phyloP scores from a whole-genome alignment of 2,797 vertebrate genomes.

The Menidia menidia region DNA sequence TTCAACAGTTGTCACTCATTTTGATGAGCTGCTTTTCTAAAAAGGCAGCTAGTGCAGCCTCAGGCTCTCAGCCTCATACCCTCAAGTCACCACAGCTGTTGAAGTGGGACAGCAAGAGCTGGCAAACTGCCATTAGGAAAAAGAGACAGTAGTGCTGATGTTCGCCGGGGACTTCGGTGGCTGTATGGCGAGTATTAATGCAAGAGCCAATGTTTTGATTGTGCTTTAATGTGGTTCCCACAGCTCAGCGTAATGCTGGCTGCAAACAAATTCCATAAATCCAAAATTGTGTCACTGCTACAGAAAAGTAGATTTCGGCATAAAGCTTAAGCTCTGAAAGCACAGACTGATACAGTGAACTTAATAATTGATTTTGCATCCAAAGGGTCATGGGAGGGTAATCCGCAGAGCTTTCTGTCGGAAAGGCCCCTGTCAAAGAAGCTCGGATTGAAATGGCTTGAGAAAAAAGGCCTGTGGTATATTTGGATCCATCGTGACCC shows the following conservation, averaged over 20 bases:
- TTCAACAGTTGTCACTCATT: conserved; percentile 36
- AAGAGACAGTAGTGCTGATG: not conserved
- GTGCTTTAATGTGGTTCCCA: not conserved
- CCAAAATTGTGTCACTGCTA: not conserved
- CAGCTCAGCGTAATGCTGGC: not conserved
- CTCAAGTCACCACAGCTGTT: conserved; percentile 40
- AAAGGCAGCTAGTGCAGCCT: conserved; percentile 24
- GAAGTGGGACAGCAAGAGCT: conserved; percentile 19
- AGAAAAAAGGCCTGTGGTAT: not conserved
- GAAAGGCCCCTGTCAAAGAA: not conserved
- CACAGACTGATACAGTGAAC: not conserved
- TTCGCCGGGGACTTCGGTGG: not conserved
- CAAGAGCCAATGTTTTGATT: not conserved
- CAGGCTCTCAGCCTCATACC: conserved; percentile 32
- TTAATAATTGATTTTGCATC: not conserved
- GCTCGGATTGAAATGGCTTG: not conserved
- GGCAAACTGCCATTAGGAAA: conserved; percentile 4
- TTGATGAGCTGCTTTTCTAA: conserved; percentile 31
- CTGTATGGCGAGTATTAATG: not conserved
- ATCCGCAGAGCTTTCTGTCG: not conserved
- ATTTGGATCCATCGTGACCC: not conserved
- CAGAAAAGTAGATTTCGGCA: not conserved
- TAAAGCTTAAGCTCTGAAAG: not conserved
- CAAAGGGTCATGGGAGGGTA: not conserved
- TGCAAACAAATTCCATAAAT: not conserved